These are phyloP conservation scores for Bombyx mori DNA, from an alignment of 1,140 invertebrate species.

Conservation along the genomic window DNA sequence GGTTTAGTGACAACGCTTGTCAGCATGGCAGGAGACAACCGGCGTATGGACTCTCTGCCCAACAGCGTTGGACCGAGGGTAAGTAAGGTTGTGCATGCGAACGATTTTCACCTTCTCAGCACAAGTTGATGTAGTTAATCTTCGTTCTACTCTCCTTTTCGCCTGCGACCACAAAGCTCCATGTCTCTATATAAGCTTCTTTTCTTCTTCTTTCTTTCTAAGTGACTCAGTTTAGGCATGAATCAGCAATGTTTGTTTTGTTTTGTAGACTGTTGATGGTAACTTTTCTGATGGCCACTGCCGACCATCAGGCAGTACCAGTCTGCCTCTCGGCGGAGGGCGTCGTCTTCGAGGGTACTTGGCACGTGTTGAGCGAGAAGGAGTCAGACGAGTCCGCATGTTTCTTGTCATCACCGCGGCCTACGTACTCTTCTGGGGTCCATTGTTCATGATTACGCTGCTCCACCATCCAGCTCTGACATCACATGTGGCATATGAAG, in stretches of 20 bases:
- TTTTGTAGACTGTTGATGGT: conserved; percentile 55
- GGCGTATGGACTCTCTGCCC: conserved; percentile 57
- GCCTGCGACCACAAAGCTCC: conserved; percentile 18
- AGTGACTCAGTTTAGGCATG: neutral
- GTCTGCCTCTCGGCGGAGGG: conserved; percentile 77
- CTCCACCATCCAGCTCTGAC: conserved; percentile 81
- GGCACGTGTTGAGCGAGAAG: conserved; percentile 82
- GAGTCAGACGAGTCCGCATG: conserved; percentile 85
- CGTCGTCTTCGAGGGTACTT: conserved; percentile 84
- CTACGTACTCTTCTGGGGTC: conserved; percentile 91
- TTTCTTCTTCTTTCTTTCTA: conserved; percentile 15
- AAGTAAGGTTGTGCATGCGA: conserved; percentile 39
- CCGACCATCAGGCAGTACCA: conserved; percentile 39
- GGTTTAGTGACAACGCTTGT: conserved; percentile 82
- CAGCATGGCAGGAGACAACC: conserved; percentile 76
- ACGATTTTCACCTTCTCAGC: conserved; percentile 13
- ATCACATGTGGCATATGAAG: conserved; percentile 79
- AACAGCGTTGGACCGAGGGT: conserved; percentile 67
- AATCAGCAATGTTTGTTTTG: conserved; percentile 10
- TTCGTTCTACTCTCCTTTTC: conserved; percentile 1
- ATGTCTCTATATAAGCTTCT: neutral
- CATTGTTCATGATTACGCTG: conserved; percentile 87
- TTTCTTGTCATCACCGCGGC: conserved; percentile 88
- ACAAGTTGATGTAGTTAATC: neutral
- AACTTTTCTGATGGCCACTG: conserved; percentile 46